Base-by-base conservation (phyloP, 2,797 vertebrate species). In the Chromis chromis region DNA sequence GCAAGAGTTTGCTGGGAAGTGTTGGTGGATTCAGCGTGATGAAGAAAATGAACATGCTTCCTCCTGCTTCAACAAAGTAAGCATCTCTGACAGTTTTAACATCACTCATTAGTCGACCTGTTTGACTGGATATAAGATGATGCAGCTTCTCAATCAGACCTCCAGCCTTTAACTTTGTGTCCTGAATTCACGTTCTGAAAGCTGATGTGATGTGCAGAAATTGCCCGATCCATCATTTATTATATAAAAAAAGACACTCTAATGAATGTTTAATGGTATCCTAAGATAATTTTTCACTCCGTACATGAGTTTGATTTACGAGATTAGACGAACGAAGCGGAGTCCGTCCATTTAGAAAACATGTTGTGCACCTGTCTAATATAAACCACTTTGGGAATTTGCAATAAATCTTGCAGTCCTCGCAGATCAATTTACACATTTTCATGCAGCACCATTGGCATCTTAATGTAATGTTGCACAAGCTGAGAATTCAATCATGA, bases 351-450 rank as follows among this genome's bases (percentile, higher is more conserved):
- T 79, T 83, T 65, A 70, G 40, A 74, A 84, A 79, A 70, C 55
- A 54, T 9, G 27, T 64, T 76, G 75, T 70, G 50, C 44, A 68
- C 58, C 61, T 77, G 55, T 81, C 64, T 60, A 22, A 81, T 42
- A 70, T 13, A 68, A 72, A n/a, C 50, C 53, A 28, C 68, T 40
- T 40, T 24, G 21, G 65, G 61, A 71, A 70, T 19, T 53, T 36
- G 40, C 28, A 21, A 82, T 79, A 65, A 73, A 86, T 86, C 55
- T 59, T 39, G 28, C 36, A 70, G 67, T 70, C 28, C 60, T 66
- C 11, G 17, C 7, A 28, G 57, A 73, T 79, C 67, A 81, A 9
- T 74, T 77, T 50, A 68, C 58, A 64, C 4, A 71, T 79, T 74
- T 65, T 16, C n/a, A 0, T 7, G 27, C 40, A 11, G 60, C 33